These are phyloP conservation scores for Lepidochrysops patricia DNA, from an alignment of 2,888 invertebrate genomes.

Conservation along the genomic window DNA sequence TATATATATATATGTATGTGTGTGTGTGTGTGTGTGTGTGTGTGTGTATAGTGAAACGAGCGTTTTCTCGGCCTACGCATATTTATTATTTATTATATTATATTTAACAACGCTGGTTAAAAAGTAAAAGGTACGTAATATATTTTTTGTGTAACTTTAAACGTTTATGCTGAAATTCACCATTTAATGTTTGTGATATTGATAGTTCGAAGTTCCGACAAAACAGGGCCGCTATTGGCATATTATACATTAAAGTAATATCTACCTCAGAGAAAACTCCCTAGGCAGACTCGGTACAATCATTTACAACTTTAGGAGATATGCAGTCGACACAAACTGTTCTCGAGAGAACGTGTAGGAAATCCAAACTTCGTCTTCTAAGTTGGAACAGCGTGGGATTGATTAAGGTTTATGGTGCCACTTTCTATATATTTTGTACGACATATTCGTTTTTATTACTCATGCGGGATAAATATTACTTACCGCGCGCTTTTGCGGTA, in stretches of 20 bases:
- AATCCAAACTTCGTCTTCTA: neutral
- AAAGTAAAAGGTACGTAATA: too few relatives aligned
- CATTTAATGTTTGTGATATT: neutral
- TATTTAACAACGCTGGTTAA: too few relatives aligned
- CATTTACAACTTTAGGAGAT: neutral
- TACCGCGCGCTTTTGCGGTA: too few relatives aligned
- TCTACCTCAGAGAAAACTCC: neutral
- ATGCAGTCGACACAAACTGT: neutral
- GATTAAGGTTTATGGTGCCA: neutral
- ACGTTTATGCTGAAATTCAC: too few relatives aligned
- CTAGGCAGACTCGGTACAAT: neutral
- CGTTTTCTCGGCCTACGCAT: too few relatives aligned
- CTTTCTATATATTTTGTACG: neutral
- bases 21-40: too few relatives aligned
- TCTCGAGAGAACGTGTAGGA: neutral
- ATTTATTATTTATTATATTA: too few relatives aligned
- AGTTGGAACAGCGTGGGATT: neutral
- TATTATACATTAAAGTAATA: slow-evolving; percentile 1
- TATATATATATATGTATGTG: too few relatives aligned
- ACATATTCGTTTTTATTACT: too few relatives aligned
- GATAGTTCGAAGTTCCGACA: neutral
- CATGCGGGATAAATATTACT: too few relatives aligned
- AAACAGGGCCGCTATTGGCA: neutral
- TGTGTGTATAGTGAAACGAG: too few relatives aligned
- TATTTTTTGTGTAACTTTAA: too few relatives aligned